Evolutionary conservation across 2,888 invertebrate genomes (phyloP), one percentile per base, ranked within the genome.

Genomic region (Melanotus villosus): DNA sequence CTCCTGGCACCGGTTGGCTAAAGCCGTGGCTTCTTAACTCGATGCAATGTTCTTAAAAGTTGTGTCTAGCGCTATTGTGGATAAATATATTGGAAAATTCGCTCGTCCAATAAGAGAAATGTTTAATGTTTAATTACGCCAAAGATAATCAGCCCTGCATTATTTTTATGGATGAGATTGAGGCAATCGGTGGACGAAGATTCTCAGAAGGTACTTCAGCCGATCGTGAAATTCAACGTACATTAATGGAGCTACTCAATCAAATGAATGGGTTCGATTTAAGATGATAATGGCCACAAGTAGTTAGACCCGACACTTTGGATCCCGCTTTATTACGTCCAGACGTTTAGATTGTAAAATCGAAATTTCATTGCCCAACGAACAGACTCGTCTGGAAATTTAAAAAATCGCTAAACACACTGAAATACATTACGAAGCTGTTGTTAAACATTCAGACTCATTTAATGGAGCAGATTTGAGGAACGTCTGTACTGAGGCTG

Each of bases 271-370:
- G 99, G n/a, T 99, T 99, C 85, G 99, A 99, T 87, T 99, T 0
- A 99, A 99, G 90, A 99, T 99, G 88, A 99, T 99, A 74, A 99
- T 99, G 99, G 99, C 99, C 0, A 99, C 99, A 57, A 99, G 99
- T n/a, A n/a, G n/a, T n/a, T 87, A 89, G 99, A 65, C 99, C 99
- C 0, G 99, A 99, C 79, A 99, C 99, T 0, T 88, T 99, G 36
- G 99, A 99, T 87, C 99, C 99, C 0, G 99, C 99, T 12, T 86
- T 99, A 18, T 87, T 99, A 57, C 89, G 99, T 78, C 99, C 99
- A 0, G 99, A 99, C 90, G 99, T 80, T 87, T 99, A 71, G 99
- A 99, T 84, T 90, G 99, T 80, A 99, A 99, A 89, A 99, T 99
- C 77, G 99, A 99, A 88, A 99, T 99, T 79, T 96, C 98, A 0